Base-by-base conservation (phyloP, 2,888 invertebrate species). In the Eupeodes latifasciatus region DNA sequence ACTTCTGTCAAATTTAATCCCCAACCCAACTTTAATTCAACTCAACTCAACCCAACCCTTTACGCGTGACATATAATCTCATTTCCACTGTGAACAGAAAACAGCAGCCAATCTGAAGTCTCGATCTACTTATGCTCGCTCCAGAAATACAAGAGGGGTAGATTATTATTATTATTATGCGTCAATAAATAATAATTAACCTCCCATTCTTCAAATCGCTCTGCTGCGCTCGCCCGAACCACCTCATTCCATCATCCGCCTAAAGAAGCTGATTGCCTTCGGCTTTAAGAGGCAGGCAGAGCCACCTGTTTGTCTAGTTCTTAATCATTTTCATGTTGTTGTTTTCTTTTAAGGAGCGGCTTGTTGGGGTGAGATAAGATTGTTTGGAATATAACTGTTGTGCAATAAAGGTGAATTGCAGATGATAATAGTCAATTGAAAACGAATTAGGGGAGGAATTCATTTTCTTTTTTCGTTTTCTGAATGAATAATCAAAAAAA, bases 31-130 rank as follows among this genome's bases (percentile, higher is more conserved):
- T 40, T 40, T 9, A 40, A 40, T 40, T 36, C 53, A 76, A 49
- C 72, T 53, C 53, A 84, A 75, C 84, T 75, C 69, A 76, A 49
- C 72, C 36, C 53, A 84, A 75, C 84, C 75, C 80, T 80, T 84
- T 36, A 69, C 57, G 75, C 40, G 74, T 75, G 72, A 84, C 55
- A 57, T 80, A 75, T 75, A 72, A 2, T n/a, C 5, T 12, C n/a
- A n/a, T 51, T 51, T 12, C 16, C 9, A 47, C 34, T 40, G 57
- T 44, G 27, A 27, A 72, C 47, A 34, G 34, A n/a, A 47, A 72
- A 59, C 34, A 67, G n/a, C 51, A 69, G 69, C 49, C 27, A 19
- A 66, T 64, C 66, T 66, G 14, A 14, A 27, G 66, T 49, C 5
- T 0, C 49, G 47, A 44, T 47, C 14, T 47, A 14, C 2, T 6